Evolutionary conservation across 2,888 invertebrate species (phyloP), one percentile per base, ranked within the genome.

Genomic region (Shargacucullia verbasci): DNA sequence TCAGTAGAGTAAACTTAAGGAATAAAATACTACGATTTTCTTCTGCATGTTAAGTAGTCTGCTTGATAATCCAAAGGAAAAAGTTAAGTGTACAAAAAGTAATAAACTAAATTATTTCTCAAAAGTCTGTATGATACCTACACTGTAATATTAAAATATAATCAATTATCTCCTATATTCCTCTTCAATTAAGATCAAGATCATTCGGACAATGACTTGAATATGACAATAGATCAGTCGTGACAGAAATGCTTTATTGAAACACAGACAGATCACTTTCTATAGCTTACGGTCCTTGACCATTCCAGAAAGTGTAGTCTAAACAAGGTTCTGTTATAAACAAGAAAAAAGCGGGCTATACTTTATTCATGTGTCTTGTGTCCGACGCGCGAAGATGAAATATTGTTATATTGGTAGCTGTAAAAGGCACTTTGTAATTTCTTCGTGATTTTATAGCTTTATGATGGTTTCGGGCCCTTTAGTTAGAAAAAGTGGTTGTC

Each of bases 391-490:
- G 84, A 87, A 82, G 84, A 89, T 92, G 84, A 92, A 87, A 88
- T 92, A 92, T 92, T 84, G 88, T 87, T 92, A 86, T 91, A 92
- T 88, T 84, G 84, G 75, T 79, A 75, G 86, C 83, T 83, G 86
- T 93, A 91, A 91, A 92, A 85, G 53, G 70, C 82, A 87, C 80
- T 89, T 87, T 86, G 86, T 89, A 86, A 89, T 88, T 86, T 84
- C 83, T 78, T 86, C 85, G 85, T 85, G 84, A 88, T 84, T 91
- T 90, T 92, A 91, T 88, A 82, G 85, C 85, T 92, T 92, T 92
- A 92, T 84, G 83, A 77, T 81, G 75, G 83, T 83, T 85, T 84
- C 83, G 82, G 84, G 73, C 81, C 84, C 85, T 86, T 87, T 82
- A 82, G 79, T 73, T 74, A 73, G 76, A 81, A 85, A 84, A 81